Percentiles rank a stretch among this genome's conserved stretches.
phyloP scores from a whole-genome alignment of 2,113 vertebrate genomes.

The Dasyornis broadbenti region DNA sequence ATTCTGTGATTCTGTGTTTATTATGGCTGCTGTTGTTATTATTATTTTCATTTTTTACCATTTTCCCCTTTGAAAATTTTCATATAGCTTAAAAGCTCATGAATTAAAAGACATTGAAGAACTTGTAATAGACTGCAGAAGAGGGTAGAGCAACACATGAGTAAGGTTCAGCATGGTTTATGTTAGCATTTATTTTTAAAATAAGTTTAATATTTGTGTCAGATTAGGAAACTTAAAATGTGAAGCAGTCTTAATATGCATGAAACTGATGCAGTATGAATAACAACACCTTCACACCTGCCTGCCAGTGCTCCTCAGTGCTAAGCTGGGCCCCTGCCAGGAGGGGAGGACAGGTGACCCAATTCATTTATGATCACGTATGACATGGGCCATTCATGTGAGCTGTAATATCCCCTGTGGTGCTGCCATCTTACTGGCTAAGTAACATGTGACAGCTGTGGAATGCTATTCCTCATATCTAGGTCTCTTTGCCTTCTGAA shows the following conservation, averaged over 20 bases:
- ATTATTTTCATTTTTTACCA: not conserved
- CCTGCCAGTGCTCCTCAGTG: not conserved
- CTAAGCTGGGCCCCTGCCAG: not conserved
- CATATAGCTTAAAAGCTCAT: not conserved
- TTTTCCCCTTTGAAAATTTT: not conserved
- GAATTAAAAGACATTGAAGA: not conserved
- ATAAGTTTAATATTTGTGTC: not conserved
- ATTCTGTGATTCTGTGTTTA: not conserved
- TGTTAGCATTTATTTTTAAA: not conserved
- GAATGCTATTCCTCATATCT: not conserved
- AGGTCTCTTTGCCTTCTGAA: not conserved
- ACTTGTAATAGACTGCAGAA: accelerated
- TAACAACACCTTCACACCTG: accelerated
- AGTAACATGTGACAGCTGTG: not conserved
- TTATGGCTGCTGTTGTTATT: not conserved
- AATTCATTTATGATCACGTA: not conserved
- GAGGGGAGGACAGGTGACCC: not conserved
- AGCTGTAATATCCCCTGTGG: not conserved
- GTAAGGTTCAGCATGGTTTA: not conserved
- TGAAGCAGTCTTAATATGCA: not conserved
- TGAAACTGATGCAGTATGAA: not conserved
- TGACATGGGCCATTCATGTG: no score
- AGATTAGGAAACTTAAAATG: not conserved
- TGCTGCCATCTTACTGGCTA: not conserved
- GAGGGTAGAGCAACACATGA: not conserved